These are phyloP conservation scores for Lithophane socia DNA, from an alignment of 2,888 invertebrate genomes.

Conservation along the genomic window DNA sequence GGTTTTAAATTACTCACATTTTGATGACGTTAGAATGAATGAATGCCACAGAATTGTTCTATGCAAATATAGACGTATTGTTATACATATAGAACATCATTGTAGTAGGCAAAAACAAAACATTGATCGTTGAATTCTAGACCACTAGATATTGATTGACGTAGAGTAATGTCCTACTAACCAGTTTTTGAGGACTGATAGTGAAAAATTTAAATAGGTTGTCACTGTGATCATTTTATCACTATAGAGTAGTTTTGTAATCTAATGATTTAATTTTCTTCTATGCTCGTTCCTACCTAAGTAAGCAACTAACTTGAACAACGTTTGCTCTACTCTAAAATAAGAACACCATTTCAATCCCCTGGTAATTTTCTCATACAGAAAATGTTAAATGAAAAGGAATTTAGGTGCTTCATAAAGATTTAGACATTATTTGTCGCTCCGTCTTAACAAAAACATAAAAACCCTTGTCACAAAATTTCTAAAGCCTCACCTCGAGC, in stretches of 20 bases:
- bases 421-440: constrained; percentile 11
- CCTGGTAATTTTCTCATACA: not conserved
- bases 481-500: constrained; percentile 40
- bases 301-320: not conserved
- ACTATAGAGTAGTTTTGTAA: constrained; percentile 23
- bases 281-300: not conserved
- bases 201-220: constrained; percentile 14
- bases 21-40: not conserved
- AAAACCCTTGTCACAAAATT: constrained; percentile 26
- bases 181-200: constrained; percentile 19
- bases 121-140: constrained; percentile 2
- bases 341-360: not conserved
- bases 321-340: not conserved
- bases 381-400: constrained; percentile 3
- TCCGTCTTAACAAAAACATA: not conserved
- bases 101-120: not conserved
- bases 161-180: not conserved
- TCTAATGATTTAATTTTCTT: constrained; percentile 2
- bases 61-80: not conserved
- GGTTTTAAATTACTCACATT: constrained; percentile 7
- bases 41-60: not conserved
- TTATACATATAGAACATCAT: constrained; percentile 1
- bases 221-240: constrained; percentile 19
- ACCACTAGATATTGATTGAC: not conserved
- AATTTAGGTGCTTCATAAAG: constrained; percentile 1